These are phyloP conservation scores for Nemoura dubitans DNA, from an alignment of 2,888 invertebrate genomes.

Conservation along the genomic window DNA sequence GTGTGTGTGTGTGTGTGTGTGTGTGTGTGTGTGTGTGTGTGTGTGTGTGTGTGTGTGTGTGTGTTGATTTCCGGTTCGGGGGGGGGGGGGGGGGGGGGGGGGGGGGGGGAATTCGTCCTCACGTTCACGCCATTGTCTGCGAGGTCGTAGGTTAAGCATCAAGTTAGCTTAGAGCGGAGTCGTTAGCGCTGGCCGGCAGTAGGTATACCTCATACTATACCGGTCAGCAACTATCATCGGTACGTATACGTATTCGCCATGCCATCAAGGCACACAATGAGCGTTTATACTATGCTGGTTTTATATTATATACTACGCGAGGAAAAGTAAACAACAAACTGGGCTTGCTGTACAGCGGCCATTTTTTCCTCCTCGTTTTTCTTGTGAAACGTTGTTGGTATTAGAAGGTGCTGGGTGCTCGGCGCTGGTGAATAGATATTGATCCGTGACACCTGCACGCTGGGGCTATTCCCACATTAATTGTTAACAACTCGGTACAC, in stretches of 20 bases:
- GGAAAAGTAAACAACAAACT: neutral
- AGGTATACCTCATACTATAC: too few species aligned
- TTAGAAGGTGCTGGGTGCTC: too few species aligned
- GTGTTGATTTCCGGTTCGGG: too few species aligned
- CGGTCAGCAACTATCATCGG: too few species aligned
- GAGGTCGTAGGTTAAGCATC: neutral
- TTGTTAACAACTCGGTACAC: neutral
- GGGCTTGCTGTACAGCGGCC: neutral
- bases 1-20: too few species aligned
- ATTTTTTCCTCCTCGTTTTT: neutral
- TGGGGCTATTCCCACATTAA: neutral
- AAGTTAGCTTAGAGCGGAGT: neutral
- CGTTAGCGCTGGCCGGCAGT: neutral
- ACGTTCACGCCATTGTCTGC: neutral
- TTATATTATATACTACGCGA: too few species aligned
- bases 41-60: too few species aligned
- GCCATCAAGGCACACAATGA: too few species aligned
- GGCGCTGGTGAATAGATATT: neutral
- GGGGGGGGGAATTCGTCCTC: neutral
- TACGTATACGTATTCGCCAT: too few species aligned
- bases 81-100: too few species aligned
- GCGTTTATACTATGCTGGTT: too few species aligned
- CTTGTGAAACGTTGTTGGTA: neutral
- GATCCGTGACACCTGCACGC: neutral
- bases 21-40: too few species aligned